Evolutionary conservation across 2,797 vertebrate species (phyloP).

Genomic region (Lepidocolaptes lacrymiger): DNA sequence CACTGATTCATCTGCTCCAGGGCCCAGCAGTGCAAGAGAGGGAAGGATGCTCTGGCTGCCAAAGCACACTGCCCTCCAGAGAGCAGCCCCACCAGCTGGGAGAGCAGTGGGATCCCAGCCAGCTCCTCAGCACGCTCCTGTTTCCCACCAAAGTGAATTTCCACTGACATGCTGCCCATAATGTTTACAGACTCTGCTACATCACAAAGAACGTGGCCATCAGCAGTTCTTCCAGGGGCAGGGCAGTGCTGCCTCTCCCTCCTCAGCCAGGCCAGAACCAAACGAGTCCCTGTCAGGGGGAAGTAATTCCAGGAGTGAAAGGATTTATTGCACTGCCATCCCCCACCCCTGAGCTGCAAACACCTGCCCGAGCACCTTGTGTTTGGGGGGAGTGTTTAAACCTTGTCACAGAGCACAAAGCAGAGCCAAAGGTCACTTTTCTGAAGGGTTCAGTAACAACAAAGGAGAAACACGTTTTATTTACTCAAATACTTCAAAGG

Average conservation of each 20-base stretch:
- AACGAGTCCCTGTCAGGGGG: fast-evolving
- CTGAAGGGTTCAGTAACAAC: neutral
- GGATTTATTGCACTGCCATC: neutral
- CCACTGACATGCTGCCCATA: neutral
- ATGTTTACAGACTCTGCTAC: neutral
- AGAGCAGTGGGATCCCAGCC: neutral
- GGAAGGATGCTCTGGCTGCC: neutral
- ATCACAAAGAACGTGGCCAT: neutral
- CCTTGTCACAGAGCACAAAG: neutral
- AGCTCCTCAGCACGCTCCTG: neutral
- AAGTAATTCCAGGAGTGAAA: neutral
- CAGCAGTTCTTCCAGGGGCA: neutral
- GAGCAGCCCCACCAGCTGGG: neutral
- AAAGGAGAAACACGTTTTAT: neutral
- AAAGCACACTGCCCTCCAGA: neutral
- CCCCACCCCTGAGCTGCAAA: neutral
- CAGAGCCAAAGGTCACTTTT: neutral
- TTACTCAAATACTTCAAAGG: neutral
- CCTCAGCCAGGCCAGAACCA: neutral
- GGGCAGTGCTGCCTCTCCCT: neutral
- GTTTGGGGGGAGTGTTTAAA: neutral
- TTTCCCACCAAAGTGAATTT: neutral
- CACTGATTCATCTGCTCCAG: neutral
- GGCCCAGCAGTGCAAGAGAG: neutral
- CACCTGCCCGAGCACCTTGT: fast-evolving